phyloP scores from a whole-genome alignment of 2,113 vertebrate genomes.

The Chrysochloris asiatica region DNA sequence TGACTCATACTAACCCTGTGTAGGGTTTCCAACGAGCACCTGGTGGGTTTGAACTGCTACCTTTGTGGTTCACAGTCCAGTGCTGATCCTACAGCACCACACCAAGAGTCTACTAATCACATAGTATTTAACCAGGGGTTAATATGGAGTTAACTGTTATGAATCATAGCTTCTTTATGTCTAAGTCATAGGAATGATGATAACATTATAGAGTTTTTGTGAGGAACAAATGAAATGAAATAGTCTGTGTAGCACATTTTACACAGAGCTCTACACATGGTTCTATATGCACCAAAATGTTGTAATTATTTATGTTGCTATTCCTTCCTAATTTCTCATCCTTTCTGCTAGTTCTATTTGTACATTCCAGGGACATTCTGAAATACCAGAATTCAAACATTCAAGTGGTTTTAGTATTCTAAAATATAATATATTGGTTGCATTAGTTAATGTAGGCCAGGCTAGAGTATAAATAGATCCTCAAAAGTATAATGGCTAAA shows the following conservation, averaged over 20 bases:
- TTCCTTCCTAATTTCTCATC: not conserved
- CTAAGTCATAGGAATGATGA: not conserved
- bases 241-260: not conserved
- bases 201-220: not conserved
- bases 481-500: not conserved
- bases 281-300: not conserved
- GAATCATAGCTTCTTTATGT: not conserved
- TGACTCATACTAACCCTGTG: too few relatives aligned
- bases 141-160: not conserved
- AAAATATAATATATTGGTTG: not conserved
- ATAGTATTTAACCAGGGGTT: not conserved
- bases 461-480: not conserved
- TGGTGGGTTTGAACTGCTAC: too few relatives aligned
- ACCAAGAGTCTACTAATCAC: too few relatives aligned
- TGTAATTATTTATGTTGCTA: not conserved
- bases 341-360: not conserved
- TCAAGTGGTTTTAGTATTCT: not conserved
- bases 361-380: not conserved
- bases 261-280: not conserved
- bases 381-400: not conserved
- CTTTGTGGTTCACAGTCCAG: too few relatives aligned
- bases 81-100: too few relatives aligned
- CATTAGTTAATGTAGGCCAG: not conserved
- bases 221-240: not conserved
- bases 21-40: too few relatives aligned